Evolutionary conservation across 2,113 vertebrate genomes (phyloP), one percentile per base, ranked within the genome.

Genomic region (Carassius carassius): DNA sequence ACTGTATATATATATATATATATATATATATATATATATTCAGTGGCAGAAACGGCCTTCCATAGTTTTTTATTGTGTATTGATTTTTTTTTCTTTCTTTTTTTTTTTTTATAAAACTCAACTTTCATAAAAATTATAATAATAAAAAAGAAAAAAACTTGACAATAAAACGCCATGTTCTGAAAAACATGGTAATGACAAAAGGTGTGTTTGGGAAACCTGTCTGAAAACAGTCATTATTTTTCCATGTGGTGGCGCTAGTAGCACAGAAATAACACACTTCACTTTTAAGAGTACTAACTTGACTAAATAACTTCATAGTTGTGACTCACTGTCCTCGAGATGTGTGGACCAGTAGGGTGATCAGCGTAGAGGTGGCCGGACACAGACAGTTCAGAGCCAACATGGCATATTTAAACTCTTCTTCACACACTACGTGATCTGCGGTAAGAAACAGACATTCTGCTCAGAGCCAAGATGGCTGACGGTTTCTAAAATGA

Each of bases 381-480:
- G 98, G 97, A 85, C 97, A 99, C 89, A 99, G 94, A 77, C 97
- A 99, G 89, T 99, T 99, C 87, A 99, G 94, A 90, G 98, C 98
- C 93, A 99, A 90, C 97, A 99, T 97, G 87, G 97, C 97, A 16
- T 98, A 99, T 86, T 99, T 99, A 92, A 99, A 98, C 90, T 99
- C 98, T 87, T 99, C 98, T 93, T 99, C 98, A 92, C 98, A 99
- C 77, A 99, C 98, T 84, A 99, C 97, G n/a, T 99, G 98, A 94
- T 99, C 98, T 99, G 67, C n/a, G 44, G 67, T 12, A 54, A 65
- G 56, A 88, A 81, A 86, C 51, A 76, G 19, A 84, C 32, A 80
- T 35, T 56, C 58, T 49, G 29, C 49, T 86, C 65, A 81, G 80
- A 87, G 72, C 60, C 75, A 82, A 86, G 51, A 86, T 86, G 85